Percentiles rank a stretch among this genome's conserved stretches.
These are phyloP conservation scores for Dynastes grantii DNA, from an alignment of 2,888 invertebrate species.

Conservation along the genomic window DNA sequence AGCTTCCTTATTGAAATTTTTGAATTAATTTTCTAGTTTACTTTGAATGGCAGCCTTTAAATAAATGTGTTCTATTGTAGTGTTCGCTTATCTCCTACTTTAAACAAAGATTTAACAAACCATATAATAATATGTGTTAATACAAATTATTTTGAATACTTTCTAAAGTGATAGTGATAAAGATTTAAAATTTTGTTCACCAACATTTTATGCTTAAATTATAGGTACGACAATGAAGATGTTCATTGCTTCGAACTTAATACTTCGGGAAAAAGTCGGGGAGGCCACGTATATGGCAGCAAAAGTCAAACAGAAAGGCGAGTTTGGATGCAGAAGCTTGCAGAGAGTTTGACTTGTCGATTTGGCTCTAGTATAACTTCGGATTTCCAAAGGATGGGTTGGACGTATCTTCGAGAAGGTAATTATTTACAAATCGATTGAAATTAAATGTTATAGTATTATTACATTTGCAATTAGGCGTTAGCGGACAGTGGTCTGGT, in stretches of 20 bases:
- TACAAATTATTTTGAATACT: too few relatives aligned
- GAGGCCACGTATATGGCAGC: slow-evolving; percentile 75
- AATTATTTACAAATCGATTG: background rate
- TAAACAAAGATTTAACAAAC: too few relatives aligned
- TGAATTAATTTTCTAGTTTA: too few relatives aligned
- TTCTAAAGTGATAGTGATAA: too few relatives aligned
- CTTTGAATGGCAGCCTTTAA: too few relatives aligned
- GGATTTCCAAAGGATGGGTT: slow-evolving; percentile 84
- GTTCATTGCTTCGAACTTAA: slow-evolving; percentile 78
- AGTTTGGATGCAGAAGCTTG: slow-evolving; percentile 86
- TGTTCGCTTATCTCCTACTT: too few relatives aligned
- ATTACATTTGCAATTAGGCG: slow-evolving; percentile 70
- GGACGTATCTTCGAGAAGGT: slow-evolving; percentile 85
- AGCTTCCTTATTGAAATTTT: too few relatives aligned
- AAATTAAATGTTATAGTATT: too few relatives aligned
- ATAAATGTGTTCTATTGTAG: too few relatives aligned
- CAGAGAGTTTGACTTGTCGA: slow-evolving; percentile 81
- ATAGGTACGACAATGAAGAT: slow-evolving; percentile 73
- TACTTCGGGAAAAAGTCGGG: slow-evolving; percentile 71
- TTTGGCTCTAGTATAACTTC: slow-evolving; percentile 80
- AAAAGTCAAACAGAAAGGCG: slow-evolving; percentile 73
- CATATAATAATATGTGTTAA: too few relatives aligned
- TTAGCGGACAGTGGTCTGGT: slow-evolving; percentile 84
- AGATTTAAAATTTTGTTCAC: too few relatives aligned
- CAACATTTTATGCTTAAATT: slow-evolving; percentile 47